A percentile compares a stretch with the other conserved stretches of the same genome.
Evolutionary conservation across 2,113 vertebrate species (phyloP).

Genomic region (Acrocephalus arundinaceus): DNA sequence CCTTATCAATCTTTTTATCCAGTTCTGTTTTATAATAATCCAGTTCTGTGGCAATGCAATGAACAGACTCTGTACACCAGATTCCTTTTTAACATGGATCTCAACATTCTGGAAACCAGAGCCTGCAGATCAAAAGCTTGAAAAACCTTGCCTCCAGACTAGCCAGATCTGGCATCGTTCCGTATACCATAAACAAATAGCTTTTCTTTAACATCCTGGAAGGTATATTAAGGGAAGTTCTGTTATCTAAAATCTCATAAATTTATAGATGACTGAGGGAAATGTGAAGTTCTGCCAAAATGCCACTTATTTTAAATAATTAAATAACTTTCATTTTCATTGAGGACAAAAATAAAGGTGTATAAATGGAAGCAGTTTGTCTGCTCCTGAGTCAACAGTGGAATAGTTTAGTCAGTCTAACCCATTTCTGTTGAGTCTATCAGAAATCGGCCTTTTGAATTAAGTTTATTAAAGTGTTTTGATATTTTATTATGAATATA

Average conservation of each 20-base stretch:
- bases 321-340: background rate
- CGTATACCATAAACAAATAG: background rate
- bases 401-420: background rate
- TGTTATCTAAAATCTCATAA: background rate
- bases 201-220: background rate
- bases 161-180: background rate
- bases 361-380: background rate
- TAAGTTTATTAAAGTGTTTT: background rate
- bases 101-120: background rate
- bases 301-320: background rate
- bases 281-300: background rate
- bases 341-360: background rate
- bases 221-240: background rate
- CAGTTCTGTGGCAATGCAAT: background rate
- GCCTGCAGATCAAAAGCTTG: constrained; percentile 31
- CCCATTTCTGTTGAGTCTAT: background rate
- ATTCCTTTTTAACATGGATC: background rate
- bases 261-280: background rate
- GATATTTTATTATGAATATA: background rate
- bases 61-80: background rate
- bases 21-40: background rate
- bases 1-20: background rate
- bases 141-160: constrained; percentile 24
- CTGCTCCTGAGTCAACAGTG: background rate
- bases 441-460: background rate